phyloP scores from a whole-genome alignment of 2,113 vertebrate genomes.

The Bostrychus sinensis region DNA sequence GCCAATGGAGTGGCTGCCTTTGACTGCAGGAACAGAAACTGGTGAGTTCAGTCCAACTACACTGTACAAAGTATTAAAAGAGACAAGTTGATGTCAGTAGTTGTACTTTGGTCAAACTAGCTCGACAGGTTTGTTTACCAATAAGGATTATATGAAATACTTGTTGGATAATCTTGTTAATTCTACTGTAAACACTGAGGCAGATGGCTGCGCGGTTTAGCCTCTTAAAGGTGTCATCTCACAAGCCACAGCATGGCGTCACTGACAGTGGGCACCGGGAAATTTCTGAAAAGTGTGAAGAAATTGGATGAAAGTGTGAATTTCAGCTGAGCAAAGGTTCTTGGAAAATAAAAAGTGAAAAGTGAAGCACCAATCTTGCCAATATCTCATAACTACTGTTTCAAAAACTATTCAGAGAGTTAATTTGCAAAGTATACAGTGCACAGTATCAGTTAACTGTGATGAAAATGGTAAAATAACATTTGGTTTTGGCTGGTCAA shows the following conservation, averaged over 20 bases:
- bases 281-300: not conserved
- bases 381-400: too few species aligned
- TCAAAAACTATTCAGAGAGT: too few species aligned
- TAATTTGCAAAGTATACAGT: too few species aligned
- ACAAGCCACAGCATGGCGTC: not conserved
- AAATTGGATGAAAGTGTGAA: slow-evolving; percentile 3
- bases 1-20: slow-evolving; percentile 92
- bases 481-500: not conserved
- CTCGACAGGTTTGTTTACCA: slow-evolving; percentile 11
- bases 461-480: too few species aligned
- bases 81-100: not conserved
- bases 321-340: slow-evolving; percentile 1
- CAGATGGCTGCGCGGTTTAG: slow-evolving; percentile 33
- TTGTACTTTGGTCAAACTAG: not conserved
- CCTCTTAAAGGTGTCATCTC: slow-evolving; percentile 21
- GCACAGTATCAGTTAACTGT: not conserved
- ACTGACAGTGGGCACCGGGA: not conserved
- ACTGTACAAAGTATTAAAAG: not conserved
- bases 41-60: slow-evolving; percentile 86
- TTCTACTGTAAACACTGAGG: slow-evolving; percentile 12
- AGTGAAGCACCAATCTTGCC: too few species aligned
- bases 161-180: slow-evolving; percentile 19
- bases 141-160: slow-evolving; percentile 14
- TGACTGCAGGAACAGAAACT: slow-evolving; percentile 95
- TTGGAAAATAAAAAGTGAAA: not conserved